phyloP scores from a whole-genome alignment of 2,797 vertebrate species.

The Falco biarmicus region DNA sequence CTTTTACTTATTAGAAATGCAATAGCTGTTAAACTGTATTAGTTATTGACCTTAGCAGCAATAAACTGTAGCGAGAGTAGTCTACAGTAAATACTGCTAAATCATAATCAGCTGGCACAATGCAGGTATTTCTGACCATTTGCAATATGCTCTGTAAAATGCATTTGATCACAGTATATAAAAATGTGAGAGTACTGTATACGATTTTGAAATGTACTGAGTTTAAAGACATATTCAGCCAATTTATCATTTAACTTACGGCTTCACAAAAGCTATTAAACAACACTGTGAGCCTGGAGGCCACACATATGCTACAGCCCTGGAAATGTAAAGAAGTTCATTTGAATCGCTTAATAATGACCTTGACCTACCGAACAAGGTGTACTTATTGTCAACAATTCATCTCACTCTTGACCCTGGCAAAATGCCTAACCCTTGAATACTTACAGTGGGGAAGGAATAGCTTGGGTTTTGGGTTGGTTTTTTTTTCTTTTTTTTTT shows the following conservation, averaged over 20 bases:
- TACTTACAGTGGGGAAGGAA: conserved; percentile 15
- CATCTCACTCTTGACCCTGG: conserved; percentile 70
- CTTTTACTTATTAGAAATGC: conserved; percentile 46
- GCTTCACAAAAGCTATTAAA: conserved; percentile 59
- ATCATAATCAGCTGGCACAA: conserved; percentile 28
- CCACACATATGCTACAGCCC: conserved; percentile 44
- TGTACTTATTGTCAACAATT: conserved; percentile 53
- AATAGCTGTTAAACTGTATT: conserved; percentile 60
- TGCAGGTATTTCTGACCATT: conserved; percentile 1
- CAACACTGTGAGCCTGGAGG: conserved; percentile 56
- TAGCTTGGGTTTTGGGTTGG: background rate
- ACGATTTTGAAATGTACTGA: background rate
- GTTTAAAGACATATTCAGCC: conserved; percentile 44
- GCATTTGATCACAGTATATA: background rate
- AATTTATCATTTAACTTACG: conserved; percentile 60
- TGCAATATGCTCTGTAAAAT: background rate
- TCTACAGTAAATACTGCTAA: conserved; percentile 18
- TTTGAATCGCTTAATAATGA: conserved; percentile 67
- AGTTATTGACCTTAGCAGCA: conserved; percentile 60
- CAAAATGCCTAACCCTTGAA: conserved; percentile 32
- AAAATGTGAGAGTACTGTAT: background rate
- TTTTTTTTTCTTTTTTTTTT: background rate
- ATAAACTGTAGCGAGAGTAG: conserved; percentile 34
- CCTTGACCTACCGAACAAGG: conserved; percentile 47
- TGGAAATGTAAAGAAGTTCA: conserved; percentile 62